A percentile compares a stretch with the other conserved stretches of the same genome.
phyloP scores from a whole-genome alignment of 1,140 invertebrate species.

The Saxidomus purpurata region DNA sequence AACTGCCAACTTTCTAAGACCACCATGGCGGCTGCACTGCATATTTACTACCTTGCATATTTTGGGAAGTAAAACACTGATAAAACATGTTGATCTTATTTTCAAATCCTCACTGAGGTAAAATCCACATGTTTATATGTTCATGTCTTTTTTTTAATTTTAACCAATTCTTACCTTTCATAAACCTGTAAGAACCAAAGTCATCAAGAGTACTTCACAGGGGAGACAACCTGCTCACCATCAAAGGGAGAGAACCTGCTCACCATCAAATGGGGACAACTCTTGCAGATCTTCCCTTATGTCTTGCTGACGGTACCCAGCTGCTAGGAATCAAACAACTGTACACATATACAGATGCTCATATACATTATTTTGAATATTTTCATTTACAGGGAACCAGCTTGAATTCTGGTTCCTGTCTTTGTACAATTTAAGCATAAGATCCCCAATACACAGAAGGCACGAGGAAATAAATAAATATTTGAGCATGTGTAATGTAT shows the following conservation, averaged over 20 bases:
- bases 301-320: background rate
- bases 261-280: conserved; percentile 4
- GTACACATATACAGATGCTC: conserved; percentile 36
- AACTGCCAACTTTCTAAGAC: too few relatives aligned
- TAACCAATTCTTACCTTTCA: conserved; percentile 3
- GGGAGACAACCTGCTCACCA: conserved; percentile 9
- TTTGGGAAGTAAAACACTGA: too few relatives aligned
- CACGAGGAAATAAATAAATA: background rate
- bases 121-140: too few relatives aligned
- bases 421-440: too few relatives aligned
- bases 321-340: conserved; percentile 49
- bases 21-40: too few relatives aligned
- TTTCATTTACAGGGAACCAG: too few relatives aligned
- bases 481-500: background rate
- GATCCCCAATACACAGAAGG: too few relatives aligned
- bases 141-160: too few relatives aligned
- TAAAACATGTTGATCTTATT: too few relatives aligned
- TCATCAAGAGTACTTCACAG: conserved; percentile 7
- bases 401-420: too few relatives aligned
- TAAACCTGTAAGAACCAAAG: conserved; percentile 12
- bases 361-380: background rate
- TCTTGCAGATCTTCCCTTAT: background rate
- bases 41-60: too few relatives aligned
- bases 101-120: too few relatives aligned
- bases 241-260: conserved; percentile 7